Evolutionary conservation across 2,797 vertebrate species (phyloP), one percentile per base, ranked within the genome.

Genomic region (Notamacropus eugenii): DNA sequence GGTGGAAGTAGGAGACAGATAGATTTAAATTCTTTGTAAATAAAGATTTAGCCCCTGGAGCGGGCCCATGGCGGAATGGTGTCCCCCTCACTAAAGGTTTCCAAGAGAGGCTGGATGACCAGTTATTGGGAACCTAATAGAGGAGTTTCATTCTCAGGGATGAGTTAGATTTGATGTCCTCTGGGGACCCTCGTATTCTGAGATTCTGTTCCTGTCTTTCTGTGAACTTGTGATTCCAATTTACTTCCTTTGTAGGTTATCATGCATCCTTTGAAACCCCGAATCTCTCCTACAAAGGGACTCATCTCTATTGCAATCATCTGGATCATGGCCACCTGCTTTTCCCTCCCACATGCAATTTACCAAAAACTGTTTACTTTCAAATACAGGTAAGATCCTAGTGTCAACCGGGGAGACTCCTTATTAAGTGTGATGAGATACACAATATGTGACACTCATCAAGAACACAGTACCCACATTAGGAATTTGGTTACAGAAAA

Each of bases 341-440:
- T 99, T 98, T 99, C 99, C 13, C 99, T 99, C 29, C 99, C 99
- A 12, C 99, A 99, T 31, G 99, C 99, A 31, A 99, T 99, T 98
- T 99, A 99, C 98, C 99, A 99, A 98, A 99, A 99, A 96, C 99
- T 99, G 90, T 99, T 99, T 95, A 99, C 98, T 29, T 99, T 99
- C 96, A 98, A 99, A 91, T 99, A 99, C 99, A 99, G 99, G 99
- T 99, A 97, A 98, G 97, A 57, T 52, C 40, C 82, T 14, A 97
- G 3, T 3, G 34, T 24, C 52, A 40, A 11, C 8, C 0, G 5
- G 54, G 54, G 31, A 91, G 52, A 31, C 16, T 29, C 55, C 22
- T 6, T 14, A 46, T 87, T 87, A 24, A 46, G 22, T 1, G 9
- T 87, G 22, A 27, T 11, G 9, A 87, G 74, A 87, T 27, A 87